Percentiles rank a stretch among this genome's conserved stretches.
phyloP scores from a whole-genome alignment of 2,888 invertebrate species.

The Diadegma fenestrale region DNA sequence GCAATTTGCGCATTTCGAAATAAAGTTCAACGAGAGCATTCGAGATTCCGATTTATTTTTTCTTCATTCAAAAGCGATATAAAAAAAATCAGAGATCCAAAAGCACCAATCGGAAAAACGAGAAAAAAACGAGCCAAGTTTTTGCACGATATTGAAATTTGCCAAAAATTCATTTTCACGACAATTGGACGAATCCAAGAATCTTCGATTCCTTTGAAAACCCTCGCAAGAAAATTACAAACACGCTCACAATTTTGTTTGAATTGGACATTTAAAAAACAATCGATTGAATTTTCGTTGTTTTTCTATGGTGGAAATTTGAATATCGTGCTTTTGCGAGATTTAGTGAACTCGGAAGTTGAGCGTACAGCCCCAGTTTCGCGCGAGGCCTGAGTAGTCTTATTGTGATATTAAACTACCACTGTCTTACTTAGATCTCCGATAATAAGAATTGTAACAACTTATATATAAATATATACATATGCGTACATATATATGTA shows the following conservation, averaged over 20 bases:
- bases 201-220: background rate
- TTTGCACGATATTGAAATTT: background rate
- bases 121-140: slow-evolving; percentile 7
- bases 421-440: slow-evolving; percentile 85
- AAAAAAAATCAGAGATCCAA: background rate
- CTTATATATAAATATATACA: slow-evolving; percentile 60
- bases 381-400: slow-evolving; percentile 85
- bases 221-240: background rate
- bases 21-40: slow-evolving; percentile 34
- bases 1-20: background rate
- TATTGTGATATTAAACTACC: slow-evolving; percentile 85
- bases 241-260: background rate
- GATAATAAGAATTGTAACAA: slow-evolving; percentile 81
- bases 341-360: slow-evolving; percentile 58
- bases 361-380: slow-evolving; percentile 75
- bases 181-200: background rate
- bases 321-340: slow-evolving; percentile 14
- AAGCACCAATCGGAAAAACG: background rate
- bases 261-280: background rate
- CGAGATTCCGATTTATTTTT: slow-evolving; percentile 9
- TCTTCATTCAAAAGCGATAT: slow-evolving; percentile 4
- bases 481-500: slow-evolving; percentile 70
- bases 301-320: background rate
- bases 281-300: background rate
- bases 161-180: background rate